These are phyloP conservation scores for Anarhynchus alexandrinus DNA, from an alignment of 2,113 vertebrate species.

Conservation along the genomic window DNA sequence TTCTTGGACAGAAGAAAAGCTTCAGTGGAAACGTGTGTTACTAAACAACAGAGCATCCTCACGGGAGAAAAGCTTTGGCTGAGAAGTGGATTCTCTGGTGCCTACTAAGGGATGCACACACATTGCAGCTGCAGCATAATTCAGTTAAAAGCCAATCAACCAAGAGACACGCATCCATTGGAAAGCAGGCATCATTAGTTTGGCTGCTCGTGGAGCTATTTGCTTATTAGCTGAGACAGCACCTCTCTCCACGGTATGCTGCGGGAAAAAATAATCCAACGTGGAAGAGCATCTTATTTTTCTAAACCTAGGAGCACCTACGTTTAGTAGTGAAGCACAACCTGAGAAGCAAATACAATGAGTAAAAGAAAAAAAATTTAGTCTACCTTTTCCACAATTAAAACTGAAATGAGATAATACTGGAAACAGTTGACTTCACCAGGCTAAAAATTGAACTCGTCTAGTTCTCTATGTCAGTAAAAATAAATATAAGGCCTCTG, in stretches of 20 bases:
- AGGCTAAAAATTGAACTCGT: background rate
- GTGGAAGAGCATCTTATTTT: background rate
- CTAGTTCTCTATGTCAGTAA: background rate
- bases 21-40: background rate
- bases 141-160: background rate
- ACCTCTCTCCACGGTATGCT: background rate
- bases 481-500: background rate
- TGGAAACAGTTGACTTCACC: background rate
- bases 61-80: background rate
- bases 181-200: background rate
- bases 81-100: background rate
- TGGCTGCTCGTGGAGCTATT: background rate
- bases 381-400: background rate
- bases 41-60: background rate
- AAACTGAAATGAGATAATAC: background rate
- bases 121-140: background rate
- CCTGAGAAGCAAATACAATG: background rate
- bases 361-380: background rate
- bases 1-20: background rate
- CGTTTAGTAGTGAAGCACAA: background rate
- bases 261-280: background rate
- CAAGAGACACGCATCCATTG: background rate
- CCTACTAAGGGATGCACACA: background rate
- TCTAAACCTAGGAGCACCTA: background rate
- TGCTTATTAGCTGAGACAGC: constrained; percentile 2